Evolutionary conservation across 2,113 vertebrate genomes (phyloP), one percentile per base, ranked within the genome.

Genomic region (Trichechus manatus): DNA sequence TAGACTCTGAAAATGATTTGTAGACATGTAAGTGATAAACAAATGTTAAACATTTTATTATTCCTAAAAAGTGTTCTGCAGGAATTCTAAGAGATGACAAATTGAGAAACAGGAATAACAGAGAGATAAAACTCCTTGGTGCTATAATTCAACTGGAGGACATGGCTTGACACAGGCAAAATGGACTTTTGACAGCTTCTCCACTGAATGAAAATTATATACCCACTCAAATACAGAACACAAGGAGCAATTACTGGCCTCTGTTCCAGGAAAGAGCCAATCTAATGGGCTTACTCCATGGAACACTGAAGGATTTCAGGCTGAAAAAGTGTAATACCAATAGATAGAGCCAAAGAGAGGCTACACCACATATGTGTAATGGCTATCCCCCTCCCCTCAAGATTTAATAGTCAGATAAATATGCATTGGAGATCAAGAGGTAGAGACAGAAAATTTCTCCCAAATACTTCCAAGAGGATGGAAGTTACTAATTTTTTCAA

Each of bases 311-410:
- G 27, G 15, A 75, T 66, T 72, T 81, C 80, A 82, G 22, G 5
- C 59, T 95, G 19, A 63, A 84, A 86, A 93, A 36, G 79, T 10
- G 27, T 66, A 93, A 66, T 61, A 15, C 0, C 17, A 31, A 92
- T 91, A 47, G 0, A 17, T 2, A 33, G 39, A 77, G 0, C n/a
- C 36, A 29, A 53, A 47, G n/a, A 10, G 27, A 63, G 7, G 8
- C 19, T 53, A 15, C 0, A 33, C 31, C 4, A 66, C n/a, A 13
- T 74, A 56, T 64, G 1, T 44, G 11, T 56, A 53, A 79, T n/a
- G 61, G 20, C 0, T 0, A 25, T 39, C 78, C 59, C 10, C 1
- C 0, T 15, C 20, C 1, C 5, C 27, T 0, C 9, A 27, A 39
- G n/a, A 66, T 56, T 84, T 89, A 64, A 74, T 3, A 53, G 50